Conservation (phyloP, 2,113 vertebrate genomes). For the Chionomys nivalis region DNA sequence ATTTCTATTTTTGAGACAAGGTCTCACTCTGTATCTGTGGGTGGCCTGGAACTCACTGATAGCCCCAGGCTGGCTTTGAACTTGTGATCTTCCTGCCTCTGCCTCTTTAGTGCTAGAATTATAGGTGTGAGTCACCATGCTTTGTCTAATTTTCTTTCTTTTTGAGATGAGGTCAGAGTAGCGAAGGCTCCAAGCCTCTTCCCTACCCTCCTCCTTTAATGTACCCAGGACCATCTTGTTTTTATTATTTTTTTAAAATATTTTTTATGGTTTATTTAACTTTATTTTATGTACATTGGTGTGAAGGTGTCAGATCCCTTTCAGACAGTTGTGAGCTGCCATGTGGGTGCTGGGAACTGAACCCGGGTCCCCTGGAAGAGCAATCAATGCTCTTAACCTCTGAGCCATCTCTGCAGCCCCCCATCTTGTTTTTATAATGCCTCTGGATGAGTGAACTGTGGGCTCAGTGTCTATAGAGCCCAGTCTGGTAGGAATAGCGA, state of each 20-base stretch:
- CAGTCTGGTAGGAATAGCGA: background rate
- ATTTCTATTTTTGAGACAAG: background rate
- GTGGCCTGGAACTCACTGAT: background rate
- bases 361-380: no score
- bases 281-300: no score
- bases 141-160: background rate
- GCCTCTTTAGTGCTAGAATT: background rate
- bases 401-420: no score
- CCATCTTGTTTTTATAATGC: background rate
- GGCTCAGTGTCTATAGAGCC: background rate
- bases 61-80: background rate
- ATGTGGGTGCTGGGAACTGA: no score
- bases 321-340: no score
- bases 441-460: background rate
- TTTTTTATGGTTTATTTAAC: no score
- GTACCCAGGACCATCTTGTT: background rate
- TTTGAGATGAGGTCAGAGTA: background rate
- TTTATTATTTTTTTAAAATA: no score
- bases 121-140: background rate
- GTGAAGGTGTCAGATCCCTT: no score
- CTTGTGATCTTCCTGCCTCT: background rate
- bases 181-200: background rate
- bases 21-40: background rate
- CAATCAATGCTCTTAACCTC: no score
- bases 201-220: background rate